Base-by-base conservation (phyloP, 2,888 invertebrate species). In the Dasypolia templi region DNA sequence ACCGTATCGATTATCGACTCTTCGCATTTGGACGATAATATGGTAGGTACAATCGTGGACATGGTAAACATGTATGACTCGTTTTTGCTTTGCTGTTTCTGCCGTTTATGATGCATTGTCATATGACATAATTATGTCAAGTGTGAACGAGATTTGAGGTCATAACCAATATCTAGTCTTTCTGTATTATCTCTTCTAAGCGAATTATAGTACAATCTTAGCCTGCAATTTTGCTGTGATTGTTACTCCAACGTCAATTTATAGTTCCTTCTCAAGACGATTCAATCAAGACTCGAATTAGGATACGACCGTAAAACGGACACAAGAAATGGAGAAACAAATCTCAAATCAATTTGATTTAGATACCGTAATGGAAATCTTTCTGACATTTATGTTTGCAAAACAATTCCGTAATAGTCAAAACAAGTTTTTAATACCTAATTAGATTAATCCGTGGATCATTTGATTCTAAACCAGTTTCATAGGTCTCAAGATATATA, bases 381-480 rank as follows among this genome's bases (percentile, higher is more conserved):
- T 72, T 71, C 56, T 56, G 58, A 65, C 55, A 86, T 80, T 66
- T 69, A 83, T 61, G 12, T 42, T 56, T 56, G 63, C 51, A 35
- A 77, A 86, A 77, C 75, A 51, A 62, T 67, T 64, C 22, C 22
- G 35, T 61, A 39, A 68, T 59, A 32, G 63, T 32, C 42, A 44
- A 71, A 82, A 75, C 72, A 69, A 77, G 64, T 67, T 55, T 75
- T 71, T 53, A n/a, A n/a, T n/a, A n/a, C n/a, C n/a, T 74, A 75
- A 72, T 75, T 63, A 64, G 62, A 84, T 77, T 80, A 68, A 49
- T 70, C 56, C 35, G 29, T 22, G 14, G 46, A 65, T 62, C 70
- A 82, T 81, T 75, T 62, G 19, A 56, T 72, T 65, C 32, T 51
- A 39, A 85, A 88, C 91, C 76, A 72, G 90, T 89, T 86, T 66